Evolutionary conservation across 1,140 invertebrate genomes (phyloP).

Genomic region (Macrosteles quadrilineatus): DNA sequence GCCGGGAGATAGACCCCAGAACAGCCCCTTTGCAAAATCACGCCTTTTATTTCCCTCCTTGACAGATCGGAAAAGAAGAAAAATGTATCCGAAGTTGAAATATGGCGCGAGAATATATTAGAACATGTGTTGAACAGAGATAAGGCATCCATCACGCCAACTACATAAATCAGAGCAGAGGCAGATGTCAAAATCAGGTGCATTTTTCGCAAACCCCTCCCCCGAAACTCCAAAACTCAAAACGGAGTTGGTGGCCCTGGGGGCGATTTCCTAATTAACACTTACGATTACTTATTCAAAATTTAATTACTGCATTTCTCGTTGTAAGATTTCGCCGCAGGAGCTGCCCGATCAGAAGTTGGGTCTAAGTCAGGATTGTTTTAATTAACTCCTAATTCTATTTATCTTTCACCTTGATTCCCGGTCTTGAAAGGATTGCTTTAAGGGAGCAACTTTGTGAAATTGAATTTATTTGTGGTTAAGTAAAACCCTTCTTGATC

Average conservation of each 20-base stretch:
- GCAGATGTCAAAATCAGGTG: constrained; percentile 19
- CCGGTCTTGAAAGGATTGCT: too few species aligned
- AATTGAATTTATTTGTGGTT: too few species aligned
- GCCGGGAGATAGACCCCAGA: neutral
- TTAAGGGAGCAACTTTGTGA: too few species aligned
- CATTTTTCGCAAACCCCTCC: constrained; percentile 14
- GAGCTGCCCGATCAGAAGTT: neutral
- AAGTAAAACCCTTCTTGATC: too few species aligned
- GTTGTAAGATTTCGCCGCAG: neutral
- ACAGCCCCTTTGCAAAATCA: constrained; percentile 18
- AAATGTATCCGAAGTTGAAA: constrained; percentile 24
- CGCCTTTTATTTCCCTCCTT: constrained; percentile 17
- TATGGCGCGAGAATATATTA: constrained; percentile 19
- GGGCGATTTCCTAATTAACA: constrained; percentile 17
- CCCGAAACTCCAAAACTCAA: neutral
- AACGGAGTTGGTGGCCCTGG: neutral
- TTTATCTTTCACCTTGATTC: constrained; percentile 13
- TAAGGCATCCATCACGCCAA: constrained; percentile 16
- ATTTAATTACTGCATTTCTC: constrained; percentile 25
- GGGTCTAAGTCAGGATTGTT: constrained; percentile 4
- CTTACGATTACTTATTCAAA: constrained; percentile 26
- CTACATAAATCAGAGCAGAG: constrained; percentile 17
- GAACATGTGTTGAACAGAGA: constrained; percentile 21
- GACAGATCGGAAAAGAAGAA: constrained; percentile 21
- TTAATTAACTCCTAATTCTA: constrained; percentile 23